These are phyloP conservation scores for Amia ocellicauda DNA, from an alignment of 2,113 vertebrate genomes.

Conservation along the genomic window DNA sequence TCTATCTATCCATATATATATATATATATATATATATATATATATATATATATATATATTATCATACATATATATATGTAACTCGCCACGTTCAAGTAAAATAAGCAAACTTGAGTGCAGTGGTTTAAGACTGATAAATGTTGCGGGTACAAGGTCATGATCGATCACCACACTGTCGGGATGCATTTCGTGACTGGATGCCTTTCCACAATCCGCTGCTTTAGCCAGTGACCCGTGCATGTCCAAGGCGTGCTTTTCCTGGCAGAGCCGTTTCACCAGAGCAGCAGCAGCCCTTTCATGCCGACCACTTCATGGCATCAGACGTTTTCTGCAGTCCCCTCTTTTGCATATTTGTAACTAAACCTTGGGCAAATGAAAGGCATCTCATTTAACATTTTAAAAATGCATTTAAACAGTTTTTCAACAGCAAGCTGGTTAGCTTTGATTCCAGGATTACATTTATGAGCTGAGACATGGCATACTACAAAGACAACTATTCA, in stretches of 20 bases:
- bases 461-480: conserved; percentile 74
- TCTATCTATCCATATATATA: too few species aligned
- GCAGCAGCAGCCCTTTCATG: conserved; percentile 61
- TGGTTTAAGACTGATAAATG: conserved; percentile 55
- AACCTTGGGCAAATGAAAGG: conserved; percentile 54
- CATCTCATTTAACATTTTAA: conserved; percentile 52
- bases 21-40: too few species aligned
- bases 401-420: conserved; percentile 67
- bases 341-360: conserved; percentile 53
- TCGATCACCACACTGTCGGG: conserved; percentile 74
- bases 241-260: conserved; percentile 54
- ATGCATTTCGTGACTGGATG: conserved; percentile 83
- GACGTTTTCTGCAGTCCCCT: conserved; percentile 38
- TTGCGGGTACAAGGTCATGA: conserved; percentile 70
- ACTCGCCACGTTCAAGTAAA: conserved; percentile 52
- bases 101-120: conserved; percentile 54
- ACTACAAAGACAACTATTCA: conserved; percentile 69
- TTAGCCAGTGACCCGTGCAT: conserved; percentile 70
- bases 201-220: conserved; percentile 73
- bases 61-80: neutral
- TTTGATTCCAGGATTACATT: conserved; percentile 77
- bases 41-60: neutral
- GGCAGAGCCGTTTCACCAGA: conserved; percentile 38
- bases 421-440: conserved; percentile 54
- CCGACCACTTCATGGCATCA: conserved; percentile 42